Conservation (phyloP, 1,140 invertebrate species). For the Choristoneura fumiferana region DNA sequence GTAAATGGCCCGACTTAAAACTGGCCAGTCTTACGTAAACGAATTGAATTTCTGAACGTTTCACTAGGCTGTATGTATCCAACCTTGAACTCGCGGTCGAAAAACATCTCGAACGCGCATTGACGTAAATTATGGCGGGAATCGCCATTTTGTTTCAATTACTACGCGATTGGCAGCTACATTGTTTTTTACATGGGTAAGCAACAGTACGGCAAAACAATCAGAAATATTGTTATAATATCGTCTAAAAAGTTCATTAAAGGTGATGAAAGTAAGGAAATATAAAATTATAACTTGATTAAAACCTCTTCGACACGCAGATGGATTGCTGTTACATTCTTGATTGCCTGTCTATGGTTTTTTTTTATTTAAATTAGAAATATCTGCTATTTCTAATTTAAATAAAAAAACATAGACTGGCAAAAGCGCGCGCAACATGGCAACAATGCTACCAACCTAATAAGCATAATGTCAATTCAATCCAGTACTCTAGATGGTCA, state of each 20-base stretch:
- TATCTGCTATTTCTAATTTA: too few species aligned
- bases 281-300: too few species aligned
- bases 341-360: too few species aligned
- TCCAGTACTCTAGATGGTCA: conserved; percentile 6
- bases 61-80: not conserved
- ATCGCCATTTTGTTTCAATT: conserved; percentile 21
- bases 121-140: conserved; percentile 35
- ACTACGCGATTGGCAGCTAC: not conserved
- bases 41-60: not conserved
- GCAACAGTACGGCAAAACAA: too few species aligned
- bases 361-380: too few species aligned
- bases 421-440: not conserved
- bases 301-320: too few species aligned
- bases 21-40: conserved; percentile 11
- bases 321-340: too few species aligned
- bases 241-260: too few species aligned
- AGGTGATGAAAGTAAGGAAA: too few species aligned
- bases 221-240: too few species aligned
- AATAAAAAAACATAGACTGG: conserved; percentile 16
- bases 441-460: conserved; percentile 7
- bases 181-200: not conserved
- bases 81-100: conserved; percentile 36
- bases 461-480: conserved; percentile 11
- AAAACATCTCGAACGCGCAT: conserved; percentile 27
- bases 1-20: too few species aligned